A percentile compares a stretch with the other conserved stretches of the same genome.
Conservation (phyloP, 1,140 invertebrate species). For the Lepidotrigona ventralis region DNA sequence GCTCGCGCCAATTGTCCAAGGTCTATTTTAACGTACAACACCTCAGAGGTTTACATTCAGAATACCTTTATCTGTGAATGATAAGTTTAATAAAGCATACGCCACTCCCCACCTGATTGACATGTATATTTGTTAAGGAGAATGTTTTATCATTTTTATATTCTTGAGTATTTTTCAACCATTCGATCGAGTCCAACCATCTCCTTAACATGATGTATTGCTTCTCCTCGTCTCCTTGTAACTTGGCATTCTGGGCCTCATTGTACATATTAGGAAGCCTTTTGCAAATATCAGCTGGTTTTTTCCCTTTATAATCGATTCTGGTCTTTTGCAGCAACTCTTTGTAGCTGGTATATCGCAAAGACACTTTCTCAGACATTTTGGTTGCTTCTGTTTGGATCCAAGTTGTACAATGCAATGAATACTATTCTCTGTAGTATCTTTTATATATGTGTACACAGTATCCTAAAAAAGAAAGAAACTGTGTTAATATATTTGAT, state of each 20-base stretch:
- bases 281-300: slow-evolving; percentile 72
- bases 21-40: not conserved
- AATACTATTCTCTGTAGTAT: not conserved
- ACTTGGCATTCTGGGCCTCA: slow-evolving; percentile 79
- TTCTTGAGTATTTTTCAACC: slow-evolving; percentile 81
- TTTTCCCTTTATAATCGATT: slow-evolving; percentile 52
- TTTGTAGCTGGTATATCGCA: slow-evolving; percentile 26
- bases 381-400: not conserved
- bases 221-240: slow-evolving; percentile 84
- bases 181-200: slow-evolving; percentile 83
- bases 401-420: too few relatives aligned
- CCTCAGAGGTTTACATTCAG: not conserved
- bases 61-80: slow-evolving; percentile 78
- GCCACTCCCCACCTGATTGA: slow-evolving; percentile 79
- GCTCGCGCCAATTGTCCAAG: too few relatives aligned
- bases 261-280: slow-evolving; percentile 82
- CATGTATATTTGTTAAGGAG: slow-evolving; percentile 80
- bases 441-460: not conserved
- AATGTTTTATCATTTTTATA: slow-evolving; percentile 80
- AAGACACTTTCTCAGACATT: slow-evolving; percentile 18
- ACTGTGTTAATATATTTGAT: not conserved
- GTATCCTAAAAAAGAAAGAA: not conserved
- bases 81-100: slow-evolving; percentile 80
- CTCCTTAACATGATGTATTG: slow-evolving; percentile 87
- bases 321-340: slow-evolving; percentile 45